phyloP scores from a whole-genome alignment of 2,888 invertebrate genomes.

The Willowsia nigromaculata region DNA sequence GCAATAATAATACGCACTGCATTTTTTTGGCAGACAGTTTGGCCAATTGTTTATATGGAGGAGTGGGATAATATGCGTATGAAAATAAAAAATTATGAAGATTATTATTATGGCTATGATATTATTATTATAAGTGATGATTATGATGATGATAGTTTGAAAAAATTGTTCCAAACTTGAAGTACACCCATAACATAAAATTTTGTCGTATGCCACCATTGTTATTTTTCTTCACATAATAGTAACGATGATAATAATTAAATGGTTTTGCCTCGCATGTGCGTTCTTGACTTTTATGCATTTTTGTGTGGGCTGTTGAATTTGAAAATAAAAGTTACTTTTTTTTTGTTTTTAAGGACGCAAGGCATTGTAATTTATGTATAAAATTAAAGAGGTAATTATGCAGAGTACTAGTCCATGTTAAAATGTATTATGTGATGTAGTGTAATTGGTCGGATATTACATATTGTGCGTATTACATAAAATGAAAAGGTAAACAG shows the following conservation, averaged over 20 bases:
- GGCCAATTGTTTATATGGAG: neutral
- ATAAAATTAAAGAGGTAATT: neutral
- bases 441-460: neutral
- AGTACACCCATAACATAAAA: too few species aligned
- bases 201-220: neutral
- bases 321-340: neutral
- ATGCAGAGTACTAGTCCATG: neutral
- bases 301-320: neutral
- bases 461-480: neutral
- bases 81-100: neutral
- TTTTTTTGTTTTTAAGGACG: neutral
- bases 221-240: conserved; percentile 16
- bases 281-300: neutral
- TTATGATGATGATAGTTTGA: conserved; percentile 4
- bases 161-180: neutral
- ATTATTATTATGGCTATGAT: neutral
- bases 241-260: conserved; percentile 23
- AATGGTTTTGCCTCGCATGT: neutral
- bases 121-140: neutral
- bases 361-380: too few species aligned
- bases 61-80: neutral
- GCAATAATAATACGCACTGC: too few species aligned
- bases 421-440: neutral
- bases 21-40: neutral
- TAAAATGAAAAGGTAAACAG: neutral